phyloP scores from a whole-genome alignment of 37 sponge, comb jelly and placozoan genomes.

The Aplysina aerophoba region DNA sequence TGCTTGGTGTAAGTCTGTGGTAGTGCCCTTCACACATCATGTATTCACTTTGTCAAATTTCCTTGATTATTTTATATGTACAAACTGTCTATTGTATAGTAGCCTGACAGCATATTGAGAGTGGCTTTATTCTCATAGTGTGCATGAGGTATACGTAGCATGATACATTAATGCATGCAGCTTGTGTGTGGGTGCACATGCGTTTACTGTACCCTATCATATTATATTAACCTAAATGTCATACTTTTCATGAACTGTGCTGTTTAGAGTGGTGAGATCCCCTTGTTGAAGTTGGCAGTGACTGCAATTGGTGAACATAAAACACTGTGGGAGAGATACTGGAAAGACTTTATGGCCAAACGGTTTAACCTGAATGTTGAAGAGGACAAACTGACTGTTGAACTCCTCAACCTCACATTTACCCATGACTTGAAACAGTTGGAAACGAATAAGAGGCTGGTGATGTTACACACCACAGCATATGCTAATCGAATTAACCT shows the following conservation, averaged over 20 bases:
- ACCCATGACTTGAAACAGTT: slow-evolving; percentile 29
- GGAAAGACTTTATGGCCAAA: slow-evolving; percentile 57
- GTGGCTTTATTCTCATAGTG: no score
- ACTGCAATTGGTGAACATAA: slow-evolving; percentile 33
- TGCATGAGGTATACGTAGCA: no score
- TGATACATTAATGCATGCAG: no score
- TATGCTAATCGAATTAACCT: slow-evolving; percentile 68
- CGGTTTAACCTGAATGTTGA: slow-evolving; percentile 52
- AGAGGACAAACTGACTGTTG: slow-evolving; percentile 21
- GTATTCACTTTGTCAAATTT: no score
- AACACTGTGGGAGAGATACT: slow-evolving; percentile 60
- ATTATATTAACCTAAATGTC: no score
- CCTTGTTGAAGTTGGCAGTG: slow-evolving; percentile 12
- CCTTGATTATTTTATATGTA: no score
- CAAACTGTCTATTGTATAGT: no score
- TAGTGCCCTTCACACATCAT: no score
- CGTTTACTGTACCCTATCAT: no score
- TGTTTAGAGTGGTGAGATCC: not conserved
- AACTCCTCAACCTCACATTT: slow-evolving; percentile 48
- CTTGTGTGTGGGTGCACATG: not conserved
- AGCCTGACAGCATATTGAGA: no score
- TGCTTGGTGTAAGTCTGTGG: no score
- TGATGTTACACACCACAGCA: slow-evolving; percentile 50
- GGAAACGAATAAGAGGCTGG: slow-evolving; percentile 28
- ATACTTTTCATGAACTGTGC: no score